phyloP scores from a whole-genome alignment of 1,140 invertebrate genomes.

The Trichonephila inaurata region DNA sequence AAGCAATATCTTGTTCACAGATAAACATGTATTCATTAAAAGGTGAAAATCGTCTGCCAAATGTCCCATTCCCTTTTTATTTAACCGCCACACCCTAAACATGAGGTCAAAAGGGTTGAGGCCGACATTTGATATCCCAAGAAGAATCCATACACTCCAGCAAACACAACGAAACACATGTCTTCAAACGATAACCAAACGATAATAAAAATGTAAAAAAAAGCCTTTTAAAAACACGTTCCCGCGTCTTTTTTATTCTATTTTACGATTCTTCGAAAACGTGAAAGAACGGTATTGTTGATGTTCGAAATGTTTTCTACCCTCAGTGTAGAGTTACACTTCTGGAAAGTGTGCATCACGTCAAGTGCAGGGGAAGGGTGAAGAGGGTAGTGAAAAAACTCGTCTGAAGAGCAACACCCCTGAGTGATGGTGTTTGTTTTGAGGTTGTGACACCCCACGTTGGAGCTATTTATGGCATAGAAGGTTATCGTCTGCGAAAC shows the following conservation, averaged over 20 bases:
- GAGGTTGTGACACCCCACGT: conserved; percentile 16
- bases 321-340: not conserved
- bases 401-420: not conserved
- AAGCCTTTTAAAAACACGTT: conserved; percentile 4
- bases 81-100: not conserved
- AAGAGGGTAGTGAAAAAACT: not conserved
- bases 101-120: conserved; percentile 3
- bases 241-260: not conserved
- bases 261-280: conserved; percentile 7
- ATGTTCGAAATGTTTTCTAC: not conserved
- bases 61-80: not conserved
- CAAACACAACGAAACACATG: not conserved
- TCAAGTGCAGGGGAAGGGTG: not conserved
- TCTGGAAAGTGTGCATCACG: conserved; percentile 29
- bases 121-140: not conserved
- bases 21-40: not conserved
- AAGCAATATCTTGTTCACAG: not conserved
- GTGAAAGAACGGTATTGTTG: conserved; percentile 26
- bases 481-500: conserved; percentile 3
- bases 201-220: not conserved
- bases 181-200: not conserved
- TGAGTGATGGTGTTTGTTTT: conserved; percentile 38
- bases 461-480: conserved; percentile 18
- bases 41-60: conserved; percentile 1
- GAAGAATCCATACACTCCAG: not conserved